Percentiles rank a stretch among this genome's conserved stretches.
Conservation (phyloP, 2,797 vertebrate genomes). For the Lagorchestes hirsutus region DNA sequence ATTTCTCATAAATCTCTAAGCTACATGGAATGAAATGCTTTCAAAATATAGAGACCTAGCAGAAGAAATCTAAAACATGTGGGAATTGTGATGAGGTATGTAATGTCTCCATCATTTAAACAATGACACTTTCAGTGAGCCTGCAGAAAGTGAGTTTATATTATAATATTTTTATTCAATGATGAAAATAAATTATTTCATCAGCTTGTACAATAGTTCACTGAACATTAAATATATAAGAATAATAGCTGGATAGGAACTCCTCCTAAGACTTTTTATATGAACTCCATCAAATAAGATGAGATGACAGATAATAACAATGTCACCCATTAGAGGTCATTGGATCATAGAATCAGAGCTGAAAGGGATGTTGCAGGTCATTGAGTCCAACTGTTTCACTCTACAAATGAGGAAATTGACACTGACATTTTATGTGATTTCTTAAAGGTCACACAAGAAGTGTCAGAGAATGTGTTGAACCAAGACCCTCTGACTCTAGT, state of each 20-base stretch:
- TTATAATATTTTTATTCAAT: neutral
- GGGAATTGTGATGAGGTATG: neutral
- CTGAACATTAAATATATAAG: neutral
- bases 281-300: neutral
- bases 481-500: neutral
- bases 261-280: neutral
- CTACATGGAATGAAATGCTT: neutral
- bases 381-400: neutral
- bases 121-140: neutral
- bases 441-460: neutral
- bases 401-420: slow-evolving; percentile 11
- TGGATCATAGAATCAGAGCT: neutral
- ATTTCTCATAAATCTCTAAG: neutral
- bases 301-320: neutral
- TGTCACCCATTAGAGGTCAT: neutral
- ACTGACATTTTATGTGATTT: slow-evolving; percentile 16
- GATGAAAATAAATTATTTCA: neutral
- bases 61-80: neutral
- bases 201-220: neutral
- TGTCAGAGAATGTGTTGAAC: neutral
- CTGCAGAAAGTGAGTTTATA: neutral
- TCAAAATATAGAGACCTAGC: neutral
- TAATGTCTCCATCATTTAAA: neutral
- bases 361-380: neutral
- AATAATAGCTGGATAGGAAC: neutral